A percentile compares a stretch with the other conserved stretches of the same genome.
Evolutionary conservation across 2,888 invertebrate species (phyloP).

Genomic region (Ellobium chinense): DNA sequence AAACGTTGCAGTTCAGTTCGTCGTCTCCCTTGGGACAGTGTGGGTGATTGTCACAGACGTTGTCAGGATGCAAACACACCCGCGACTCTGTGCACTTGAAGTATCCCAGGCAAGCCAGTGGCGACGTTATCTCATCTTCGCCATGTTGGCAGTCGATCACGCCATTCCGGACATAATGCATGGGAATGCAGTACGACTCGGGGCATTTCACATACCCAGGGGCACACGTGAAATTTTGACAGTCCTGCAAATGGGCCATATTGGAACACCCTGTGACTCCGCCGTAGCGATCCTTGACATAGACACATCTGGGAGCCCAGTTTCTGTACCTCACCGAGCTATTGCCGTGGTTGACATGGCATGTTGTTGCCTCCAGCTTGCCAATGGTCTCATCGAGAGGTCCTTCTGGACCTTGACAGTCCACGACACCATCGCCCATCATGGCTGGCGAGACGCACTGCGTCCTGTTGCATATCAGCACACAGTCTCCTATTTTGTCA

Average conservation of each 20-base stretch:
- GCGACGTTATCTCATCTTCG: neutral
- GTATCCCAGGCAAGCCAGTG: neutral
- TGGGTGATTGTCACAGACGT: conserved; percentile 13
- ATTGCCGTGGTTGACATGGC: neutral
- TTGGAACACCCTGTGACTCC: neutral
- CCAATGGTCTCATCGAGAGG: conserved; percentile 16
- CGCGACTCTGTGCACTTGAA: neutral
- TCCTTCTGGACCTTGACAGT: conserved; percentile 18
- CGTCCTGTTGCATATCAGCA: neutral
- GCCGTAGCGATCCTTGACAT: conserved; percentile 1
- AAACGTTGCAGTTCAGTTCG: conserved; percentile 13
- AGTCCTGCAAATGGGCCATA: conserved; percentile 16
- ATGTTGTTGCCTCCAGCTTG: neutral
- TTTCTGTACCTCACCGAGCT: neutral
- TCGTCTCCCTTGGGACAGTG: conserved; percentile 16
- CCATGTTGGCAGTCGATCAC: neutral
- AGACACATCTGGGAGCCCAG: conserved; percentile 19
- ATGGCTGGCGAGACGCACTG: neutral
- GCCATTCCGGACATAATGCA: neutral
- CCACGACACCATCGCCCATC: conserved; percentile 3
- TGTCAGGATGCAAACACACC: conserved; percentile 24
- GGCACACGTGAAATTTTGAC: conserved; percentile 5
- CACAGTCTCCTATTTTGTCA: conserved; percentile 1
- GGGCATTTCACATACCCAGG: conserved; percentile 7
- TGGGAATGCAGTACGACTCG: conserved; percentile 10